Evolutionary conservation across 1,140 invertebrate genomes (phyloP), one percentile per base, ranked within the genome.

Genomic region (Macrostomum lignano): DNA sequence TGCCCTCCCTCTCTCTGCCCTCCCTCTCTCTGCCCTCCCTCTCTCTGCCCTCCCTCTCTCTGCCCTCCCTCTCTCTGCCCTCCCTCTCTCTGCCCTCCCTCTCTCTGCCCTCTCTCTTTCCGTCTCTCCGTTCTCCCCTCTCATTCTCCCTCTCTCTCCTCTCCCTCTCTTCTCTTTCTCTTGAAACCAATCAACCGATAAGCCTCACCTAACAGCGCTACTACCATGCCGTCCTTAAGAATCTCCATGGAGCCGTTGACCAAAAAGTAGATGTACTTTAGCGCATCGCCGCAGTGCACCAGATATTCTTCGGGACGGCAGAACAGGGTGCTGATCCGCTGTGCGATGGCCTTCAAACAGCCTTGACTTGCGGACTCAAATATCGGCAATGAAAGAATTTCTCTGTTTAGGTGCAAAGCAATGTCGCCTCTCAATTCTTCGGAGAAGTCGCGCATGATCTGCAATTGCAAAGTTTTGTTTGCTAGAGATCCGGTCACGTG

Each of bases 381-480:
- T 58, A 88, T 81, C 5, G 79, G 78, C 26, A 88, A 63, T 43
- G 73, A 74, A 33, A 91, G 65, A 46, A 91, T 79, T 60, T 93
- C 81, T 37, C 77, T 66, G 57, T 93, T 75, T 38, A 91, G 62
- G 61, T 91, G 81, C 69, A 91, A 72, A 10, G 76, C 82, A 15
- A 88, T 78, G 47, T 88, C 82, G 7, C 81, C 81, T 31, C 79
- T 61, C 19, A 91, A 61, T 53, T 88, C 81, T 51, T 88, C 79
- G 1, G 81, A 81, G 62, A 91, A 91, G 61, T 88, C 81, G 55
- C 77, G 78, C 24, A 91, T 61, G 29, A 79, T 79, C 82, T 88
- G 58, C 5, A 28, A 28, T n/a, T n/a, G n/a, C n/a, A n/a, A n/a
- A n/a, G n/a, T n/a, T n/a, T n/a, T n/a, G n/a, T n/a, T n/a, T n/a